Conservation (phyloP, 2,797 vertebrate species). For the Paramormyrops hopkinsi region DNA sequence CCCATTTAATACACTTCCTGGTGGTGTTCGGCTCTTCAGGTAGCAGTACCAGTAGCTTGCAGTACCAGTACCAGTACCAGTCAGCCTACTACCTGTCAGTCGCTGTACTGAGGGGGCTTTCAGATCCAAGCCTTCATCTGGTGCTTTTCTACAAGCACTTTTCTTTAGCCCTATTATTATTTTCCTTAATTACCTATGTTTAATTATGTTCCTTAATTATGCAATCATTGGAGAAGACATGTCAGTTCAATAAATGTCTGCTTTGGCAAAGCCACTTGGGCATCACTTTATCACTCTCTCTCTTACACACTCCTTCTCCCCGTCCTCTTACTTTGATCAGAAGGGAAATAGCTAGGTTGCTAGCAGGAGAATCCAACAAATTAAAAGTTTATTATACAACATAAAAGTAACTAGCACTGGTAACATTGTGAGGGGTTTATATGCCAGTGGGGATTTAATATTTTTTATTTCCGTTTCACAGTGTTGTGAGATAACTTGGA, state of each 20-base stretch:
- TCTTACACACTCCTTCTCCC: neutral
- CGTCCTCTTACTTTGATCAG: neutral
- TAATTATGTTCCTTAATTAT: neutral
- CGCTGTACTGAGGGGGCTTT: neutral
- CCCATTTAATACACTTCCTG: neutral
- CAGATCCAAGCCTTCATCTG: neutral
- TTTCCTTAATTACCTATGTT: neutral
- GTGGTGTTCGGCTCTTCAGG: neutral
- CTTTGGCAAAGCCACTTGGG: neutral
- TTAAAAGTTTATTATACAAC: neutral
- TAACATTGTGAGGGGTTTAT: neutral
- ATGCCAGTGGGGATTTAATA: neutral
- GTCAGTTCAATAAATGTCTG: neutral
- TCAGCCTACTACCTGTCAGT: neutral
- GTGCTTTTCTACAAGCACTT: neutral
- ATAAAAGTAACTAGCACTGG: neutral
- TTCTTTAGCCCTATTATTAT: neutral
- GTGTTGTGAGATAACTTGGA: neutral
- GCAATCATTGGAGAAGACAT: neutral
- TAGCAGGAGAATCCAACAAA: neutral
- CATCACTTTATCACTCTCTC: neutral
- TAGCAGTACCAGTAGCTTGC: neutral
- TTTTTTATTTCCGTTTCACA: neutral
- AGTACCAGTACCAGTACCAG: neutral
- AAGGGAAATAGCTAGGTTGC: neutral